A percentile compares a stretch with the other conserved stretches of the same genome.
These are phyloP conservation scores for Pelvicachromis taeniatus DNA, from an alignment of 2,113 vertebrate species.

Conservation along the genomic window DNA sequence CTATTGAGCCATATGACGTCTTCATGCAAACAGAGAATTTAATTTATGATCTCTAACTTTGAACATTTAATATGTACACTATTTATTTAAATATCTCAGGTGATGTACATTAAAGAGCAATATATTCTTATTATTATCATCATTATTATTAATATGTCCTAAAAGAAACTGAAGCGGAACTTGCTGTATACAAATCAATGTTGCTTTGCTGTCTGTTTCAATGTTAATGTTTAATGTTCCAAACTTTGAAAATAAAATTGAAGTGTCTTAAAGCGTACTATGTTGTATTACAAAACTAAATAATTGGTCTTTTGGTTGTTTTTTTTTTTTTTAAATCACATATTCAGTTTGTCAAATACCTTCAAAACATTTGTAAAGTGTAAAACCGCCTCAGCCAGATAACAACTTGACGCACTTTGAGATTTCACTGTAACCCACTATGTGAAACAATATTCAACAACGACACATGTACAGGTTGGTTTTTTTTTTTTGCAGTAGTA, in stretches of 20 bases:
- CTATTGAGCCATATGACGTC: neutral
- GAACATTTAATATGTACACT: neutral
- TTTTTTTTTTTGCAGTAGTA: neutral
- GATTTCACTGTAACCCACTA: neutral
- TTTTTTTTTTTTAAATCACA: too few relatives aligned
- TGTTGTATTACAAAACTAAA: neutral
- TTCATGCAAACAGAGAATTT: neutral
- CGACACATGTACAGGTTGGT: accelerated
- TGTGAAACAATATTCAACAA: neutral
- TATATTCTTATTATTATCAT: neutral
- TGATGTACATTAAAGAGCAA: accelerated
- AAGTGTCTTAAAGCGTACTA: neutral
- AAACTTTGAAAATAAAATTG: neutral
- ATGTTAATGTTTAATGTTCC: neutral
- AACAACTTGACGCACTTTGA: neutral
- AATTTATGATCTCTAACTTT: neutral
- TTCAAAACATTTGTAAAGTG: neutral
- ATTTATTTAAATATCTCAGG: neutral
- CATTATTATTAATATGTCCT: accelerated
- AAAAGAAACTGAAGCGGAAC: neutral
- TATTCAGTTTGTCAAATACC: neutral
- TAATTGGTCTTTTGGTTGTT: neutral
- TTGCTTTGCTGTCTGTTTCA: neutral
- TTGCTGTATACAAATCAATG: accelerated
- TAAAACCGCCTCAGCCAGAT: accelerated